Base-by-base conservation (phyloP, 1,140 invertebrate genomes). In the Rhopalosiphum maidis region DNA sequence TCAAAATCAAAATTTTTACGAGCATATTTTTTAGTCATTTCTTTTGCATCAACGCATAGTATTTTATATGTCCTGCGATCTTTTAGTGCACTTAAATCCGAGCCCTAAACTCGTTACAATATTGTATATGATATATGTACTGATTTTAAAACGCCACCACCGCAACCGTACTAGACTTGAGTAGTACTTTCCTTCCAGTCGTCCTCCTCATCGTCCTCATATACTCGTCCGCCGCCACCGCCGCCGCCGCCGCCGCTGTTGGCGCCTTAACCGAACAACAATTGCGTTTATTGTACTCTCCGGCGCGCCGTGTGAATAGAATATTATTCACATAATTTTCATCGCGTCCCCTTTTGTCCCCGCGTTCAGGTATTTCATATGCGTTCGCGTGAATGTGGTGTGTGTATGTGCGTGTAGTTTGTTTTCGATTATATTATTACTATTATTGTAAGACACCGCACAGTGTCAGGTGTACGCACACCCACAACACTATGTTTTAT, bases 191-290 rank as follows among this genome's bases (percentile, higher is more conserved):
- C 30, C n/a, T 37, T 6, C 15, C n/a, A n/a, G 4, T 68, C 30
- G 30, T 68, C 30, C 11, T 68, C 4, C 54, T 60, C 55, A 11
- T 35, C 60, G 5, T 77, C 60, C 4, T 41, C 41, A 41, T 51
- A 3, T 18, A n/a, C 30, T 77, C 60, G n/a, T 21, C 51, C 35
- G 21, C 37, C 18, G 54, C 9, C 89, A 0, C 54, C 41, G 54
- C 9, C 89, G 1, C 54, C 41, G 30, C 30, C 60, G 60, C 77
- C 60, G n/a, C 68, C 41, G 41, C 77, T 23, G 91, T 83, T 92
- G 91, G 91, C 91, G 91, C 91, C 91, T 92, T 92, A 77, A 85
- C 35, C 51, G n/a, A 92, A 92, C 60, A 82, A 91, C 90, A 92
- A 82, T 82, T 77, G 91, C 91, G 90, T 37, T 37, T 92, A 46